Evolutionary conservation across 2,888 invertebrate species (phyloP).

Genomic region (Steinernema scapterisci): DNA sequence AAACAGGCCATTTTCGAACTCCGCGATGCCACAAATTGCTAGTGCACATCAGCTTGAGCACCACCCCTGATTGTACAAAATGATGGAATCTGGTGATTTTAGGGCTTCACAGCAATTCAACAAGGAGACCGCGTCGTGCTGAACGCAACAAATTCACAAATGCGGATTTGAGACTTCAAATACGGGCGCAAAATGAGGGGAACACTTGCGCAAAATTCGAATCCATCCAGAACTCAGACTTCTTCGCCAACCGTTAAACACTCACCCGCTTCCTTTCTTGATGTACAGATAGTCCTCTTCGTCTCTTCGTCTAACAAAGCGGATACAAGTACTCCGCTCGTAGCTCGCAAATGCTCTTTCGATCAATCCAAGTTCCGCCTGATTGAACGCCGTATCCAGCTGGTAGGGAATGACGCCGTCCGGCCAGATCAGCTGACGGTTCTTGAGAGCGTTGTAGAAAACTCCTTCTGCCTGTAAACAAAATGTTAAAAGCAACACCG

Average conservation of each 20-base stretch:
- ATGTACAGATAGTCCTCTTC: constrained; percentile 68
- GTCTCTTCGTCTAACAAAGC: constrained; percentile 64
- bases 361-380: constrained; percentile 57
- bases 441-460: constrained; percentile 63
- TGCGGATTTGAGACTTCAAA: no score
- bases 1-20: no score
- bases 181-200: no score
- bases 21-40: no score
- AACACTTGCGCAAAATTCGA: no score
- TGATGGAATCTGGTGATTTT: no score
- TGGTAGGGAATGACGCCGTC: constrained; percentile 62
- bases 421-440: constrained; percentile 62
- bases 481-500: constrained; percentile 4
- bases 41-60: no score
- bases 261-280: constrained; percentile 64
- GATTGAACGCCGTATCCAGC: constrained; percentile 64
- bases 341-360: constrained; percentile 62
- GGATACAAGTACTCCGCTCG: constrained; percentile 67
- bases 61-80: no score
- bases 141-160: no score
- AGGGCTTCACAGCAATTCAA: no score
- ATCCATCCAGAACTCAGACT: no score
- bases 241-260: background rate
- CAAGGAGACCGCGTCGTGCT: no score
- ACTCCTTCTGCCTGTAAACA: constrained; percentile 52